Base-by-base conservation (phyloP, 2,888 invertebrate species). In the Microdon myrmicae region DNA sequence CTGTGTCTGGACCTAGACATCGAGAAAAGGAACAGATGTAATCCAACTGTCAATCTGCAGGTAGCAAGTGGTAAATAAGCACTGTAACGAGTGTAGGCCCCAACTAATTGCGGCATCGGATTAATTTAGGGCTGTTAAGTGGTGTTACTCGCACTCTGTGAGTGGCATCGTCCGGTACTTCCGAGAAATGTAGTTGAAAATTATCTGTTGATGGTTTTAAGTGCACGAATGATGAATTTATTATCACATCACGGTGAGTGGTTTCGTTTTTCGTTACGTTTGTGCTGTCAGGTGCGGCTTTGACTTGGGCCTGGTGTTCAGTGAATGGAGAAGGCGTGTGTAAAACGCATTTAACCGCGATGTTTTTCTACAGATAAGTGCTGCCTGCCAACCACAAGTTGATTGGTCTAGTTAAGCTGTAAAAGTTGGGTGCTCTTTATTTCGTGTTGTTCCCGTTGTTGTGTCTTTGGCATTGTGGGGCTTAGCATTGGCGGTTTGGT, bases 121-220 rank as follows among this genome's bases (percentile, higher is more conserved):
- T 64, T 64, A 58, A 64, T 64, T 53, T 58, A 43, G 45, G 32
- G 37, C 45, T 64, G 47, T 58, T 64, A 64, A 64, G 64, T 64
- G 56, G 47, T 64, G 64, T 64, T 56, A 47, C 55, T 61, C 44
- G 44, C 56, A 56, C 56, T 64, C 64, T 12, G 35, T 41, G 29
- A 56, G 41, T 51, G 45, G 47, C 39, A 48, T 47, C 41, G 37
- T 51, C 9, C 9, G 26, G 23, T 45, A 58, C 64, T 64, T 64
- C 64, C 51, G 53, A 64, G 64, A 64, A 64, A 58, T 51, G 53
- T 64, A 64, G 64, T 64, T 64, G 56, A 48, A 58, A 64, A 64
- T 64, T 64, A 58, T 64, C 58, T 64, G 64, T 64, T 64, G 64
- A 64, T 53, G 64, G 64, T 64, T 58, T 64, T 58, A 64, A 64